Base-by-base conservation (phyloP, 1,140 invertebrate species). In the Saccostrea cuccullata region DNA sequence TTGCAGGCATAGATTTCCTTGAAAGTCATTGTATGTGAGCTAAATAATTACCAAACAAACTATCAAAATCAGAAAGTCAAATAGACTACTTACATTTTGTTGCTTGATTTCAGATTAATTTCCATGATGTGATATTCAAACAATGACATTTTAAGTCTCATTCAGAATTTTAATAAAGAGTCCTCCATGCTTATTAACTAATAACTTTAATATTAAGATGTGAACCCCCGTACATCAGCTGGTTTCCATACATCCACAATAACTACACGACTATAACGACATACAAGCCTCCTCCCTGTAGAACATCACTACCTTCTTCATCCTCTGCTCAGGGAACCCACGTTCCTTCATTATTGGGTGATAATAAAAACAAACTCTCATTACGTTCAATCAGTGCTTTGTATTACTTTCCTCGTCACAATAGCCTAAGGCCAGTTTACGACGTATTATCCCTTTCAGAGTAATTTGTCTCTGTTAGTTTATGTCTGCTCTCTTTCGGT, bases 361-460 rank as follows among this genome's bases (percentile, higher is more conserved):
- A 77, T 77, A 77, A 77, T 77, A 77, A 36, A 30, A 77, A 77
- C 70, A 77, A 77, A 77, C 13, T 15, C 70, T 77, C 30, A 77
- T 77, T 77, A 77, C 15, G 26, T 77, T 30, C 70, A 77, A 77
- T 77, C 70, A 77, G 23, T 30, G 70, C 4, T 15, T 30, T 30
- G 70, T 15, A 15, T 17, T 30, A 77, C 70, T 77, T 36, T 77
- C 26, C 70, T 77, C 30, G 26, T 26, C 13, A 11, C 26, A 23
- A 77, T 77, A 77, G 26, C 70, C 70, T 30, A 26, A 26, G 26
- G 70, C 26, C 15, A 77, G 11, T 77, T 77, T 15, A 36, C 15
- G 15, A 0, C 17, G 70, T 30, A 77, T 77, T 77, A 77, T 26
- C 5, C n/a, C 58, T 77, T 77, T 30, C 26, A 13, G 23, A 77